Conservation (phyloP, 2,888 invertebrate genomes). For the Conomelus anceps region DNA sequence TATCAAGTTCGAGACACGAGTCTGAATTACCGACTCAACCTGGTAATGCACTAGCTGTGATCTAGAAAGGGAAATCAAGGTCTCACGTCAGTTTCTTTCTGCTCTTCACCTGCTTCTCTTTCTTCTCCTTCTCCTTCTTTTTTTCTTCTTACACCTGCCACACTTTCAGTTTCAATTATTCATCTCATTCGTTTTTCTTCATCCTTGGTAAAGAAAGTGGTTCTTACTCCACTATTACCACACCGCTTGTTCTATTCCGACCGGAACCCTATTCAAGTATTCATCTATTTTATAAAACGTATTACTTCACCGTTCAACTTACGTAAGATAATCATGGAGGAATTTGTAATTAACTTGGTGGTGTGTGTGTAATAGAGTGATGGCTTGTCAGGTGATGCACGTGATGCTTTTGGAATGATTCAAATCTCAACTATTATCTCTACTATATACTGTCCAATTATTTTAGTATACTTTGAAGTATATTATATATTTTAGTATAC, state of each 20-base stretch:
- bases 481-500: too few species aligned
- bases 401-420: neutral
- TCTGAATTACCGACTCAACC: neutral
- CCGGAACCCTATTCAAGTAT: neutral
- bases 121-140: neutral
- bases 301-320: neutral
- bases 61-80: neutral
- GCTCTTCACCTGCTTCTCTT: too few species aligned
- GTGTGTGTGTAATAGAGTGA: neutral
- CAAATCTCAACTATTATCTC: neutral
- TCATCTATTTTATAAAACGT: neutral
- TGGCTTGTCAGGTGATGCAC: neutral
- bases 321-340: neutral
- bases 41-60: neutral
- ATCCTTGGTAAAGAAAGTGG: neutral
- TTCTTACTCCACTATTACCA: neutral
- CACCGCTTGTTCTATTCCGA: neutral
- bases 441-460: neutral
- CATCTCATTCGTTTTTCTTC: neutral
- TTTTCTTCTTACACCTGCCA: neutral
- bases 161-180: neutral
- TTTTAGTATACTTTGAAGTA: too few species aligned
- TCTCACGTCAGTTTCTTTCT: too few species aligned
- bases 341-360: neutral
- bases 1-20: neutral